Base-by-base conservation (phyloP, 1,140 invertebrate species). In the Medauroidea extradentata region DNA sequence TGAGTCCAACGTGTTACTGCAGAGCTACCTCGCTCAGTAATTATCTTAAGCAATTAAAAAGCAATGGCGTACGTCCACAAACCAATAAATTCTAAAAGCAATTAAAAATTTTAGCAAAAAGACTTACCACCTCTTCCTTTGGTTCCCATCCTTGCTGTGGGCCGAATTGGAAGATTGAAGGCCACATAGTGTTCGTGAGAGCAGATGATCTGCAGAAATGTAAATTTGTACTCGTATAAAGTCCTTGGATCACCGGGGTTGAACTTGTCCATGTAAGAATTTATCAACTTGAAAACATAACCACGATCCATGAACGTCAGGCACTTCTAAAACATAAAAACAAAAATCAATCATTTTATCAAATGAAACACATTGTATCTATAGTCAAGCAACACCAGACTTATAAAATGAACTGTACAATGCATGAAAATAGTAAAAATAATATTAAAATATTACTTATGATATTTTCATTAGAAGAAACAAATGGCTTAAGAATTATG, bases 301-400 rank as follows among this genome's bases (percentile, higher is more conserved):
- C 94, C 93, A 63, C 95, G 81, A 76, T 98, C 94, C 87, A 96
- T 94, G 64, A 96, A 85, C 13, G 88, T 94, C 39, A 97, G 79
- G 69, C 91, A 94, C 70, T 85, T 88, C 89, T 94, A 79, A 56
- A 80, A 79, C 67, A 49, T 16, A 60, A 39, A 53, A n/a, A n/a
- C n/a, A n/a, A n/a, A n/a, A n/a, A n/a, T n/a, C n/a, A n/a, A n/a
- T n/a, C n/a, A n/a, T n/a, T n/a, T n/a, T n/a, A n/a, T n/a, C n/a
- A n/a, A n/a, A n/a, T n/a, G n/a, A n/a, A n/a, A n/a, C n/a, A n/a
- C n/a, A n/a, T n/a, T n/a, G n/a, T n/a, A n/a, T n/a, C n/a, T n/a
- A n/a, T n/a, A n/a, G n/a, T n/a, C n/a, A n/a, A n/a, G n/a, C n/a
- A n/a, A n/a, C n/a, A n/a, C n/a, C n/a, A n/a, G n/a, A n/a, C n/a